These are phyloP conservation scores for Arvicanthis niloticus DNA, from an alignment of 2,113 vertebrate genomes.

Conservation along the genomic window DNA sequence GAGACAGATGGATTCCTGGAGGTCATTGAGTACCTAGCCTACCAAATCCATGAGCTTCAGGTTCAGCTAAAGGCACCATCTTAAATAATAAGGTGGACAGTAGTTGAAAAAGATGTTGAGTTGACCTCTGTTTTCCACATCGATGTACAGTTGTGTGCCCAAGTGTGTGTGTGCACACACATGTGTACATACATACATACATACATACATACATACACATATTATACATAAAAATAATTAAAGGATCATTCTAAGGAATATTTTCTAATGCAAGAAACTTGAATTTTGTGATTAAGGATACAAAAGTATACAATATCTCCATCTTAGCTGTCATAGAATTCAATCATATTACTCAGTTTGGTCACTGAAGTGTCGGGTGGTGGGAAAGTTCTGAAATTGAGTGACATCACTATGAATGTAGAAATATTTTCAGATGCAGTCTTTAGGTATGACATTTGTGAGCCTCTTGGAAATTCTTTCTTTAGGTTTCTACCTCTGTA, in stretches of 20 bases:
- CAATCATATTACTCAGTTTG: neutral
- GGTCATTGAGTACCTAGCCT: neutral
- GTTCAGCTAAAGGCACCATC: neutral
- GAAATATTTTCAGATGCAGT: neutral
- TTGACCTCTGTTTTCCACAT: too few species aligned
- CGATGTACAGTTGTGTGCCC: neutral
- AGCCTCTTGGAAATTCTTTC: neutral
- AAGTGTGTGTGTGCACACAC: neutral
- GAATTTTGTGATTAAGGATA: neutral
- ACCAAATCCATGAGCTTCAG: neutral
- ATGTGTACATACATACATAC: too few species aligned
- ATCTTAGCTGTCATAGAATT: neutral
- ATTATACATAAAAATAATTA: neutral
- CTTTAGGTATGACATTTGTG: neutral
- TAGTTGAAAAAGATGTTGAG: neutral
- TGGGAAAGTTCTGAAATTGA: neutral
- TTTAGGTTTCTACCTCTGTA: neutral
- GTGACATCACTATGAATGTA: neutral
- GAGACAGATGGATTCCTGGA: neutral
- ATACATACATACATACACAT: neutral
- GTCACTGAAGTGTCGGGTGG: neutral
- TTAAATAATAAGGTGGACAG: too few species aligned
- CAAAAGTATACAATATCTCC: neutral
- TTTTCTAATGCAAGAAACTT: neutral
- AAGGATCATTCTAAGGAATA: neutral